phyloP scores from a whole-genome alignment of 2,888 invertebrate genomes.

The Lasioglossum marginatum region DNA sequence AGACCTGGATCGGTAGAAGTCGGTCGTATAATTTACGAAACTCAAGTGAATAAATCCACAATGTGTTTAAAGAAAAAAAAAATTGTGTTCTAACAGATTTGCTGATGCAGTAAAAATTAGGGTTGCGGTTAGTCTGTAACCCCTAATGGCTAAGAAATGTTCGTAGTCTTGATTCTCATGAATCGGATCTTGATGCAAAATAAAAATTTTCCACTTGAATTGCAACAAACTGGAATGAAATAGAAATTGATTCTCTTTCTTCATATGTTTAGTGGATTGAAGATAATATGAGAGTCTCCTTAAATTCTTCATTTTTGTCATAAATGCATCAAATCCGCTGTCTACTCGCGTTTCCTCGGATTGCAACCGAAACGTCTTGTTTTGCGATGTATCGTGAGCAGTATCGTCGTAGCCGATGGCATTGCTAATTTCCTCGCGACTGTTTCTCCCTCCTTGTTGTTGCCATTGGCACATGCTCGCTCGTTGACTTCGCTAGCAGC shows the following conservation, averaged over 20 bases:
- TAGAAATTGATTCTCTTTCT: too few relatives aligned
- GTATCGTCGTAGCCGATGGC: constrained; percentile 55
- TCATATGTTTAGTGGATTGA: too few relatives aligned
- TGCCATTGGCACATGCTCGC: constrained; percentile 17
- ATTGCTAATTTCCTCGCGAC: constrained; percentile 55
- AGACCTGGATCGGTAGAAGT: not conserved
- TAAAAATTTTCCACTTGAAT: too few relatives aligned
- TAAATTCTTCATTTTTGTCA: too few relatives aligned
- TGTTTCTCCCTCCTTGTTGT: constrained; percentile 33
- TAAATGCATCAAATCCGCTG: too few relatives aligned
- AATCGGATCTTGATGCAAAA: too few relatives aligned
- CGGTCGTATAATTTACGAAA: too few relatives aligned
- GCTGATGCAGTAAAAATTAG: not conserved
- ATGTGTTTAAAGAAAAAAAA: not conserved
- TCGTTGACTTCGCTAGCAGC: constrained; percentile 28
- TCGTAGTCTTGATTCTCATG: not conserved
- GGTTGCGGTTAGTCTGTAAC: not conserved
- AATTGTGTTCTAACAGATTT: not conserved
- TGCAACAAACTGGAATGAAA: too few relatives aligned
- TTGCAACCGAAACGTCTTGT: constrained; percentile 1
- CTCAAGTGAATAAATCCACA: not conserved
- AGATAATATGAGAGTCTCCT: too few relatives aligned
- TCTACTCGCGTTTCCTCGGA: not conserved
- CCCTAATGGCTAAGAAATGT: not conserved
- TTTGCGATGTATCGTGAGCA: constrained; percentile 26